Evolutionary conservation across 1,140 invertebrate species (phyloP).

Genomic region (Metopolophium dirhodum): DNA sequence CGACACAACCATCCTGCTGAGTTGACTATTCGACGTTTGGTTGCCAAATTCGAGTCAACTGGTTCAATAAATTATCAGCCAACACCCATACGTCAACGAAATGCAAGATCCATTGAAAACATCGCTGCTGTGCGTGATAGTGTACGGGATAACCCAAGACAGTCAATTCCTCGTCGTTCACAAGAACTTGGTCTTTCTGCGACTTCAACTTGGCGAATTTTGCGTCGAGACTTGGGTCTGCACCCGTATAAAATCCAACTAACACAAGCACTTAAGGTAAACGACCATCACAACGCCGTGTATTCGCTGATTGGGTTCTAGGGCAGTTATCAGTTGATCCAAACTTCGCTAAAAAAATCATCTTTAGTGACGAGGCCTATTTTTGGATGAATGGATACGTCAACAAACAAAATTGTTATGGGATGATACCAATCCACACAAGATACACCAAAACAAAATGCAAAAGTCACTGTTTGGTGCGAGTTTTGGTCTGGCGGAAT

Average conservation of each 20-base stretch:
- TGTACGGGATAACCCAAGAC: not conserved
- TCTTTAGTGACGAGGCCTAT: too few relatives aligned
- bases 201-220: slow-evolving; percentile 27
- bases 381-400: too few relatives aligned
- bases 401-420: too few relatives aligned
- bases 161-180: slow-evolving; percentile 1
- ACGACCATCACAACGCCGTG: not conserved
- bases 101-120: not conserved
- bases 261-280: not conserved
- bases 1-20: not conserved
- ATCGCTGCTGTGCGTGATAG: not conserved
- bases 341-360: not conserved
- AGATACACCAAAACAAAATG: too few relatives aligned
- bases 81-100: not conserved
- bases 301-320: not conserved
- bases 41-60: too few relatives aligned
- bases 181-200: not conserved
- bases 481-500: too few relatives aligned
- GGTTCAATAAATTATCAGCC: not conserved
- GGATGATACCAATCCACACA: too few relatives aligned
- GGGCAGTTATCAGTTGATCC: not conserved
- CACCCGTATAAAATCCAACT: slow-evolving; percentile 12
- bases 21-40: not conserved
- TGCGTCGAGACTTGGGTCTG: not conserved
- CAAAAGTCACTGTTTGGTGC: too few relatives aligned